phyloP scores from a whole-genome alignment of 2,888 invertebrate species.

The Eucriotettix oculatus region DNA sequence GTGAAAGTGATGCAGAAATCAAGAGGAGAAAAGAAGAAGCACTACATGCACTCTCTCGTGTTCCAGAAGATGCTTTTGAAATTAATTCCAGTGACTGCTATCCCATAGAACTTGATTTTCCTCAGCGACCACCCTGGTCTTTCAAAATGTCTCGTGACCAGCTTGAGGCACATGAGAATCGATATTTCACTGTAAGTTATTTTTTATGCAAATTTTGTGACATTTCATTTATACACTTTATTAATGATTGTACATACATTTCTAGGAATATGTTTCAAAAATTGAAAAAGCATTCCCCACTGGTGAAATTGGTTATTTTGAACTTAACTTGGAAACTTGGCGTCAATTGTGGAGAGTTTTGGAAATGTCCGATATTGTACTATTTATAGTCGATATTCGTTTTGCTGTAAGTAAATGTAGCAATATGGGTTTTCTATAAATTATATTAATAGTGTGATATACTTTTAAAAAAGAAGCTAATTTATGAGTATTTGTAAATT shows the following conservation, averaged over 20 bases:
- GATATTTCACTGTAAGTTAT: conserved; percentile 53
- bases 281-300: conserved; percentile 44
- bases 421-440: background rate
- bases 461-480: background rate
- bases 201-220: background rate
- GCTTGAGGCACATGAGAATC: conserved; percentile 63
- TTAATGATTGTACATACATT: background rate
- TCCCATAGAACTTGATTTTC: conserved; percentile 53
- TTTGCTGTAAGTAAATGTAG: conserved; percentile 44
- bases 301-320: conserved; percentile 67
- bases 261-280: conserved; percentile 54
- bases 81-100: conserved; percentile 49
- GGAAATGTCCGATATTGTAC: conserved; percentile 81
- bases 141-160: conserved; percentile 52
- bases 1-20: conserved; percentile 61
- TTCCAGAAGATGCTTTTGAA: conserved; percentile 46
- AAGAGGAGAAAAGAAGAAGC: conserved; percentile 50
- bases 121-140: conserved; percentile 74
- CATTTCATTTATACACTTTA: background rate
- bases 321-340: conserved; percentile 92
- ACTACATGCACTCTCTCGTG: conserved; percentile 33
- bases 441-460: background rate
- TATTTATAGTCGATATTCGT: conserved; percentile 78
- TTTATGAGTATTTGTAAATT: background rate
- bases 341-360: conserved; percentile 87